Base-by-base conservation (phyloP, 2,113 vertebrate genomes). In the Cervus canadensis region DNA sequence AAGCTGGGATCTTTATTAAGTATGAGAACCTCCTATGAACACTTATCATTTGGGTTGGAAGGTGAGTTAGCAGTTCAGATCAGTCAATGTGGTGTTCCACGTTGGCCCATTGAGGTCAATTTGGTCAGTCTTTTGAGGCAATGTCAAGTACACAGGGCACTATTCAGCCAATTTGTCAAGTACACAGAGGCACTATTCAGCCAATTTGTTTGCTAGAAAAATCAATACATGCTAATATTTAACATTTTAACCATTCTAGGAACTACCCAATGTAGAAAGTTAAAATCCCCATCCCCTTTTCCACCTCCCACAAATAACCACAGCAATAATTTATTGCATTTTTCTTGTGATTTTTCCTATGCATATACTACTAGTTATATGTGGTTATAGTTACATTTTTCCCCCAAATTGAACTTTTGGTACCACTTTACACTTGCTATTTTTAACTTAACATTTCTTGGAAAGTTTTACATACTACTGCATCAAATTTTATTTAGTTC, bases 391-490 rank as follows among this genome's bases (percentile, higher is more conserved):
- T 96, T 95, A 71, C 5, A 45, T 79, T 52, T 95, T 85, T 25
- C 9, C 36, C 43, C 25, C 1, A 85, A 52, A 64, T 2, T 64
- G 36, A 93, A 84, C 7, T 57, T 93, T 67, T 17, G 8, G 71
- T 91, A 86, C 2, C 48, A 90, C 62, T 92, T 92, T 89, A 87
- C 81, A 82, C 36, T 74, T 91, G 17, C 8, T 95, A 60, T 64
- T 91, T 95, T 97, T 95, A 95, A 96, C 54, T 93, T 87, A 62
- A 67, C 28, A 78, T 81, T 87, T 57, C 28, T 89, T 95, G 43
- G 30, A 57, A 33, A 87, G 17, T 21, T 82, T 95, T 89, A 57
- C 76, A 4, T 71, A 40, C 86, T 54, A 54, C 3, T 23, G n/a
- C n/a, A 52, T 56, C 87, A n/a, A 95, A 94, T 85, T 93, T 19